Conservation (phyloP, 1,140 invertebrate genomes). For the Periplaneta americana region DNA sequence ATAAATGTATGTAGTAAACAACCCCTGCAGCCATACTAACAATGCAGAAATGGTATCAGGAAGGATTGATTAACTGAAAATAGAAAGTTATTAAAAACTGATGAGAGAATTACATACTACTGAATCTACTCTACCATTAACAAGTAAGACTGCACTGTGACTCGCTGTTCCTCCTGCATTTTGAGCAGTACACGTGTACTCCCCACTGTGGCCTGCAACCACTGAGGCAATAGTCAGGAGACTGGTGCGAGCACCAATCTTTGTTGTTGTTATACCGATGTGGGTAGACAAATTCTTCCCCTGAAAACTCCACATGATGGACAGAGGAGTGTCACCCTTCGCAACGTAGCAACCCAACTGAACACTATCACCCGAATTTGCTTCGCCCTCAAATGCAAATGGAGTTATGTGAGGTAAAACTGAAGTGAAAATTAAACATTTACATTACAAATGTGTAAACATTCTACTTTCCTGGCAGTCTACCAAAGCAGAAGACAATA, state of each 20-base stretch:
- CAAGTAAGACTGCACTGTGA: slow-evolving; percentile 59
- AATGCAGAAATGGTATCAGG: no score
- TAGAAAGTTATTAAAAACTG: background rate
- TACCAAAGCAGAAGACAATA: no score
- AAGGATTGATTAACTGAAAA: no score
- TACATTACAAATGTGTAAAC: no score
- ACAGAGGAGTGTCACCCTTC: slow-evolving; percentile 69
- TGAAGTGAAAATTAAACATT: slow-evolving; percentile 8
- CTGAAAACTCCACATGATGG: slow-evolving; percentile 67
- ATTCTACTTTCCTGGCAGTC: no score
- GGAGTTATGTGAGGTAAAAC: slow-evolving; percentile 26
- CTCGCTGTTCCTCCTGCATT: slow-evolving; percentile 69
- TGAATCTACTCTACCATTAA: no score
- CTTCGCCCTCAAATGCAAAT: slow-evolving; percentile 35
- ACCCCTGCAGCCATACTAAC: no score
- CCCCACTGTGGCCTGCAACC: slow-evolving; percentile 25
- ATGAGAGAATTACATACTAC: no score
- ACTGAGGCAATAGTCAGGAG: slow-evolving; percentile 35
- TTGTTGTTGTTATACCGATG: slow-evolving; percentile 31
- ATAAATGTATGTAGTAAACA: no score
- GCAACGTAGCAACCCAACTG: no score
- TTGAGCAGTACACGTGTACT: slow-evolving; percentile 24
- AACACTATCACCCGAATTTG: no score
- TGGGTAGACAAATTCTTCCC: no score
- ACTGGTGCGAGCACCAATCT: slow-evolving; percentile 39